A percentile compares a stretch with the other conserved stretches of the same genome.
phyloP scores from a whole-genome alignment of 2,113 vertebrate species.

The Gobiocypris rarus region DNA sequence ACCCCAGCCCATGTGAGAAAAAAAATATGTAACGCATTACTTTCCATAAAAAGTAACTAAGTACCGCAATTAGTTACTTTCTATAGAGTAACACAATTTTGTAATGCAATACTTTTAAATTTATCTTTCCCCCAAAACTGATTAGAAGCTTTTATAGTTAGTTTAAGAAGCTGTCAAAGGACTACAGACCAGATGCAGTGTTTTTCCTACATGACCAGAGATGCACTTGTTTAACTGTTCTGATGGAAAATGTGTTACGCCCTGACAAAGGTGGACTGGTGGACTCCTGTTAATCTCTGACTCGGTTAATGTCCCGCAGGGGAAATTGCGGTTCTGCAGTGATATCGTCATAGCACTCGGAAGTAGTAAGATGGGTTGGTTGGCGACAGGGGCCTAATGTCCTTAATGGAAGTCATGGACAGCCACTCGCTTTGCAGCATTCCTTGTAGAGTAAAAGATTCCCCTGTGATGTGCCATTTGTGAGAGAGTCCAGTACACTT shows the following conservation, averaged over 20 bases:
- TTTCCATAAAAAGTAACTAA: too few species aligned
- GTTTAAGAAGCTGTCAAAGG: too few species aligned
- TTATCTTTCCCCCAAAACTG: background rate
- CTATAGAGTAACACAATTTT: too few species aligned
- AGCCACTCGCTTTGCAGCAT: constrained; percentile 31
- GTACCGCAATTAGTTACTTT: too few species aligned
- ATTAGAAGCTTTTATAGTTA: background rate
- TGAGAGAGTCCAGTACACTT: constrained; percentile 42
- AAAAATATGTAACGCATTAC: too few species aligned
- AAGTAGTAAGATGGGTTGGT: constrained; percentile 49
- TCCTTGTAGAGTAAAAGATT: constrained; percentile 43
- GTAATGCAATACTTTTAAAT: too few species aligned
- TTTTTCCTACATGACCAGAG: background rate
- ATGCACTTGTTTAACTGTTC: background rate
- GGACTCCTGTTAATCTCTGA: constrained; percentile 33
- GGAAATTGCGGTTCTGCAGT: constrained; percentile 48
- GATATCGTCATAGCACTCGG: constrained; percentile 44
- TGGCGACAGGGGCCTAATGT: constrained; percentile 59
- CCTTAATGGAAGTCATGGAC: constrained; percentile 56
- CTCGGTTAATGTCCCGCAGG: constrained; percentile 40
- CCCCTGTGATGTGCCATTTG: constrained; percentile 45
- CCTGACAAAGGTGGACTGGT: background rate
- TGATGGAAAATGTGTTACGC: background rate
- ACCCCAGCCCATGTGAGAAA: too few species aligned
- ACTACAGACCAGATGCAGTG: background rate